phyloP scores from a whole-genome alignment of 2,888 invertebrate genomes.

The Apeira syringaria region DNA sequence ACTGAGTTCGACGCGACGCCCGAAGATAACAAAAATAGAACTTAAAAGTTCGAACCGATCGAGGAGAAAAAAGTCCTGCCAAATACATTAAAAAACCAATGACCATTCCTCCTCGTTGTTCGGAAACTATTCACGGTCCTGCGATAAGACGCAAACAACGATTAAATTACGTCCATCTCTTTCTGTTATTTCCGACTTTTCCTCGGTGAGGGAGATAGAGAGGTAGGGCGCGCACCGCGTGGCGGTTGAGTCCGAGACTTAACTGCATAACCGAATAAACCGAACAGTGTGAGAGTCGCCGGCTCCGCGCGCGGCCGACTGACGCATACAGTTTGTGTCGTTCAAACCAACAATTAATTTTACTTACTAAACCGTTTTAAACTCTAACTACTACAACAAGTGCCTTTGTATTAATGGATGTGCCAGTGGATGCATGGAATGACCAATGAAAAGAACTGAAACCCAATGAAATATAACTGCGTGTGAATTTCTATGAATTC shows the following conservation, averaged over 20 bases:
- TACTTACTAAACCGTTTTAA: conserved; percentile 60
- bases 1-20: conserved; percentile 37
- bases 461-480: conserved; percentile 56
- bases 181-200: conserved; percentile 49
- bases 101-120: conserved; percentile 60
- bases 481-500: conserved; percentile 59
- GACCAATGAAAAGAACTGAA: conserved; percentile 52
- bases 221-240: conserved; percentile 75
- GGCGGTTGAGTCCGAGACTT: conserved; percentile 72
- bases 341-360: conserved; percentile 70
- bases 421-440: conserved; percentile 76
- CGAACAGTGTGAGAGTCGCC: conserved; percentile 82
- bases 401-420: conserved; percentile 80
- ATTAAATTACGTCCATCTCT: conserved; percentile 57
- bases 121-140: conserved; percentile 77
- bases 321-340: conserved; percentile 69
- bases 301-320: conserved; percentile 75
- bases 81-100: conserved; percentile 72
- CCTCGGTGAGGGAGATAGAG: conserved; percentile 68
- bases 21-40: conserved; percentile 66
- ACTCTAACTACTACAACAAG: conserved; percentile 58
- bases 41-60: conserved; percentile 52
- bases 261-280: no score
- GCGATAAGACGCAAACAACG: conserved; percentile 69
- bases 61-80: conserved; percentile 71